Evolutionary conservation across 2,888 invertebrate genomes (phyloP), one percentile per base, ranked within the genome.

Genomic region (Trissonchulus sp.): DNA sequence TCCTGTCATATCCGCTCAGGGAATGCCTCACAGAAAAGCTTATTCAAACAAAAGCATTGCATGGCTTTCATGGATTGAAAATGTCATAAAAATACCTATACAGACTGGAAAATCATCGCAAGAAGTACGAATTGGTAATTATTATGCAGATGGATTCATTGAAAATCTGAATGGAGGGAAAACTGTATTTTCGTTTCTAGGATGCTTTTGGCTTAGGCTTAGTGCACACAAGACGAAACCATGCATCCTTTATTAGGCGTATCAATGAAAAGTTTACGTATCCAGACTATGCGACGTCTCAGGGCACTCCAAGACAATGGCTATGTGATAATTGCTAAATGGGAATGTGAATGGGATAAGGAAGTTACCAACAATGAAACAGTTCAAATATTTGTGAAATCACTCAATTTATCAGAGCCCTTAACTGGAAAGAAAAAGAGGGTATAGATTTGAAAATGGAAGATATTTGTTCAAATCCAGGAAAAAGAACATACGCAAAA

Each of bases 321-420:
- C 0, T 79, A 76, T 38, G 74, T 60, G 0, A 78, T 79, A 28
- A 68, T 76, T 0, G 76, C 63, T 23, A 79, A 76, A 18, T 81
- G 80, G 81, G 81, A 80, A 69, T 48, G 48, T 79, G 77, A 79
- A 1, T 80, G 79, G 33, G 63, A 78, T 71, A 36, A 15, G 1
- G 69, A 72, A 18, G 31, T 81, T 74, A 0, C 33, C 81, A 28
- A 23, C 3, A 63, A 63, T n/a, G 30, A 28, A 30, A 3, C 3
- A 28, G 3, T 23, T 3, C 15, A 63, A 28, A n/a, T 8, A 28
- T 23, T 63, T 23, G 3, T 3, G n/a, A 30, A 15, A 63, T 18
- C 3, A 3, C 28, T 63, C n/a, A 30, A 30, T n/a, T 23, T 23
- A 28, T 3, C 3, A 28, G 8, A 30, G 8, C 31, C 33, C 8